Conservation (phyloP, 2,888 invertebrate genomes). For the Galeruca laticollis region DNA sequence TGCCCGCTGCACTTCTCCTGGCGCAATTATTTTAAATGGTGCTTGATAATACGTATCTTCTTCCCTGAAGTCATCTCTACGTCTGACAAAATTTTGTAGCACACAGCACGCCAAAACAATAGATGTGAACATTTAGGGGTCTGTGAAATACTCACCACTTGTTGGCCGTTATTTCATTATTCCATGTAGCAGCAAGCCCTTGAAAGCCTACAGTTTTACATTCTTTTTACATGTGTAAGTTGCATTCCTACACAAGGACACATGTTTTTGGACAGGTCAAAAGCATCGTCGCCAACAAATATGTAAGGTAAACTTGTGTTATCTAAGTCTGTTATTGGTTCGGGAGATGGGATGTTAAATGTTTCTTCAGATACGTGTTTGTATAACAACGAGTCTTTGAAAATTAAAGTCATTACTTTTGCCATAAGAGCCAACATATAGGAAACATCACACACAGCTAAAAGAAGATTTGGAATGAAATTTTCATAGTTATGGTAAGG, state of each 20-base stretch:
- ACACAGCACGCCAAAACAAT: no score
- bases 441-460: conserved; percentile 15
- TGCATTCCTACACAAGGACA: conserved; percentile 15
- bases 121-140: conserved; percentile 20
- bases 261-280: conserved; percentile 12
- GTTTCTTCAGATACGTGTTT: background rate
- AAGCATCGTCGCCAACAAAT: conserved; percentile 17
- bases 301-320: conserved; percentile 14
- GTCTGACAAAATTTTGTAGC: no score
- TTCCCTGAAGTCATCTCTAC: conserved; percentile 4
- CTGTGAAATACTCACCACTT: conserved; percentile 15
- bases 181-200: conserved; percentile 25
- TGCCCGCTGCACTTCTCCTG: conserved; percentile 8
- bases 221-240: background rate
- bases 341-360: conserved; percentile 6
- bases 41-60: conserved; percentile 1
- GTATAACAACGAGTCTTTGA: no score
- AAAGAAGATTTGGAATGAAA: conserved; percentile 2
- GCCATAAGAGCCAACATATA: conserved; percentile 3
- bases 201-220: background rate
- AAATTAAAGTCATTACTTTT: no score
- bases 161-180: conserved; percentile 31
- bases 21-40: no score
- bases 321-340: conserved; percentile 20
- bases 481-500: conserved; percentile 8